These are phyloP conservation scores for Microtus richardsoni DNA, from an alignment of 2,113 vertebrate genomes.

Conservation along the genomic window DNA sequence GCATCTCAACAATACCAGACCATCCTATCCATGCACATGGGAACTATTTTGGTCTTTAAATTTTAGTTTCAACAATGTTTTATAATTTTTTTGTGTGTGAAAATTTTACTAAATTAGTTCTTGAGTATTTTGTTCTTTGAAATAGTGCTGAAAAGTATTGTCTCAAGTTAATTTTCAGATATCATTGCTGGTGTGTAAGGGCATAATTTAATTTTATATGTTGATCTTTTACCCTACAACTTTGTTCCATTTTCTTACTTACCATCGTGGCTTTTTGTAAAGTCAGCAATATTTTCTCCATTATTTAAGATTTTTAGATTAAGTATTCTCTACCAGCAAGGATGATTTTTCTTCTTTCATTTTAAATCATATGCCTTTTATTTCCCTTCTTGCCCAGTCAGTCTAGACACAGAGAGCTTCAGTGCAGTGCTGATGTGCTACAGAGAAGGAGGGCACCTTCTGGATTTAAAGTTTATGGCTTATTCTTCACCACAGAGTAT, in stretches of 20 bases:
- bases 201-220: neutral
- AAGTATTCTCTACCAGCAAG: neutral
- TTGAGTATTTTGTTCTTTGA: slow-evolving; percentile 4
- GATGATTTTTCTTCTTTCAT: neutral
- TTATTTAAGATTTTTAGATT: neutral
- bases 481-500: neutral
- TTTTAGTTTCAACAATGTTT: neutral
- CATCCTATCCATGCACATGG: neutral
- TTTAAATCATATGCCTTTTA: neutral
- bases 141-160: neutral
- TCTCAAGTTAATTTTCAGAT: neutral
- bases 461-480: neutral
- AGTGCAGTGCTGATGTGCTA: neutral
- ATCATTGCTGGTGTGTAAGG: neutral
- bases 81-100: neutral
- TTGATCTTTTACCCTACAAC: neutral
- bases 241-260: neutral
- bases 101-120: slow-evolving; percentile 6
- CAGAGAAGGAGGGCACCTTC: neutral
- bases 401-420: neutral
- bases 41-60: neutral
- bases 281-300: neutral
- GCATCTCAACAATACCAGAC: neutral
- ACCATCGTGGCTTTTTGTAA: neutral
- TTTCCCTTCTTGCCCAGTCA: neutral